Percentiles rank a stretch among this genome's conserved stretches.
Evolutionary conservation across 2,113 vertebrate genomes (phyloP).

Genomic region (Phoenicopterus ruber): DNA sequence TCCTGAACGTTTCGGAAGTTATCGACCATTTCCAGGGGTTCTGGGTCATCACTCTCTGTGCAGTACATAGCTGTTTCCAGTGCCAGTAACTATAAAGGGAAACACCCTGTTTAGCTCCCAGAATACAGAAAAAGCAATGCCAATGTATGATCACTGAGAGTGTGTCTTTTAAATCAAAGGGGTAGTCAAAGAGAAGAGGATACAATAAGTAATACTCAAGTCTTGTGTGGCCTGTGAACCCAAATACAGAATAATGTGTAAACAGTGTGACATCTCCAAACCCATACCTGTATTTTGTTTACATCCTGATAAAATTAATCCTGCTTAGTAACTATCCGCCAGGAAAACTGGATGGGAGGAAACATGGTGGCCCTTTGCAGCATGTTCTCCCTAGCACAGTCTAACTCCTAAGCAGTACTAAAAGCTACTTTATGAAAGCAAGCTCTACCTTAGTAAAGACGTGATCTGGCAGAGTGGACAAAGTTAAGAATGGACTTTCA

Average conservation of each 20-base stretch:
- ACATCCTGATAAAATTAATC: neutral
- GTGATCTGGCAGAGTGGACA: neutral
- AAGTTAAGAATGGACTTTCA: neutral
- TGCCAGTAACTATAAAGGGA: slow-evolving; percentile 73
- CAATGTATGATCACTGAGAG: neutral
- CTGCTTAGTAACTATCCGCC: neutral
- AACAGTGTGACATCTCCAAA: neutral
- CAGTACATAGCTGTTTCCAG: slow-evolving; percentile 84
- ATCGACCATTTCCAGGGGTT: slow-evolving; percentile 74
- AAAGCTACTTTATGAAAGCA: neutral
- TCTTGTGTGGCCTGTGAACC: neutral
- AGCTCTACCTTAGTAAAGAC: neutral
- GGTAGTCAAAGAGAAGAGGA: neutral
- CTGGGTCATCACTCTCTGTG: slow-evolving; percentile 74
- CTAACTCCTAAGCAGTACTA: neutral
- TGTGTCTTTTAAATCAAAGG: neutral
- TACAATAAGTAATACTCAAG: neutral
- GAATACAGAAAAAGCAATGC: neutral
- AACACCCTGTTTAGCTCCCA: slow-evolving; percentile 14
- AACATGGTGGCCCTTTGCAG: neutral
- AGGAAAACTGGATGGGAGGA: neutral
- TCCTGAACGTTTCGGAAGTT: slow-evolving; percentile 86
- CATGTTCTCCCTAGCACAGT: neutral
- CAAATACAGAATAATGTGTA: neutral
- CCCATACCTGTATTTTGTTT: neutral